Evolutionary conservation across 2,113 vertebrate genomes (phyloP).

Genomic region (Rhadina sibilatrix): DNA sequence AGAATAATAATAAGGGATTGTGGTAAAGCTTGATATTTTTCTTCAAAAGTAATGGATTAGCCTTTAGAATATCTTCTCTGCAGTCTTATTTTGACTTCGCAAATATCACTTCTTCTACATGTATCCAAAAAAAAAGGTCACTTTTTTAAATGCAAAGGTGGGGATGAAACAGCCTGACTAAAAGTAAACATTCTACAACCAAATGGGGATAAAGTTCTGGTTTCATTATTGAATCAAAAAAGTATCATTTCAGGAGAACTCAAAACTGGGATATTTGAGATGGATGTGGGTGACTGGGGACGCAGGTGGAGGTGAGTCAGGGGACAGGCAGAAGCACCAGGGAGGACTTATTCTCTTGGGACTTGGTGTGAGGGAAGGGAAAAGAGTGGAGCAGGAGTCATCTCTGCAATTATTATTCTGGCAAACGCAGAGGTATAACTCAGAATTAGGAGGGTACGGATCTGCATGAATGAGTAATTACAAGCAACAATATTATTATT

Average conservation of each 20-base stretch:
- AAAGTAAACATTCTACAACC: slow-evolving; percentile 20
- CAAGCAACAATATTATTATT: background rate
- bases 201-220: background rate
- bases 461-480: background rate
- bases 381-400: background rate
- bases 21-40: slow-evolving; percentile 61
- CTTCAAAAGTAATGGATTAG: slow-evolving; percentile 70
- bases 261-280: background rate
- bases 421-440: background rate
- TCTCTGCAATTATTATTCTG: background rate
- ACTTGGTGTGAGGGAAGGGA: background rate
- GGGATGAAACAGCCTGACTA: background rate
- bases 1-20: slow-evolving; percentile 73
- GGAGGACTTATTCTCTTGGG: background rate
- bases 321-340: background rate
- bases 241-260: background rate
- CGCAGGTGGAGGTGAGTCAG: background rate
- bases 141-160: slow-evolving; percentile 7
- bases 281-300: background rate
- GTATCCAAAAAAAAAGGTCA: slow-evolving; percentile 45
- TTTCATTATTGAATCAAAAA: background rate
- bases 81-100: slow-evolving; percentile 62
- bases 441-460: background rate
- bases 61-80: slow-evolving; percentile 56
- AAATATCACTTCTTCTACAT: slow-evolving; percentile 63